phyloP scores from a whole-genome alignment of 2,797 vertebrate genomes.

The Yasuhikotakia modesta region DNA sequence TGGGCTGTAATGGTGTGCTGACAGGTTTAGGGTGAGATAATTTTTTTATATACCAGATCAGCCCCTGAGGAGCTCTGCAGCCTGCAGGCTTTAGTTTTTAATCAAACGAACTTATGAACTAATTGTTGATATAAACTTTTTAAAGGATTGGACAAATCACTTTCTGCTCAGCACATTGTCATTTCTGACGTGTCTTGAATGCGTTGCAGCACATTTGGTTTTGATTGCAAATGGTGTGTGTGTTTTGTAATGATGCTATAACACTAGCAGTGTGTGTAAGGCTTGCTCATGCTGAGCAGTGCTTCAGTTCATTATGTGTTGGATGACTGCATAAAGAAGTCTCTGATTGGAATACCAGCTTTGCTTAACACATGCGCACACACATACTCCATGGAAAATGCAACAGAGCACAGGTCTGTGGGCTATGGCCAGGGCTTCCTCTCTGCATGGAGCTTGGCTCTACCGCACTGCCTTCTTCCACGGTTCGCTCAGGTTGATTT shows the following conservation, averaged over 20 bases:
- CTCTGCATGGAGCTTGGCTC: conserved; percentile 11
- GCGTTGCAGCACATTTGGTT: conserved; percentile 38
- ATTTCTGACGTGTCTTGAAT: conserved; percentile 47
- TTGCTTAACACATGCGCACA: conserved; percentile 58
- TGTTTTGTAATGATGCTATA: conserved; percentile 36
- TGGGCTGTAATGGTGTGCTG: conserved; percentile 80
- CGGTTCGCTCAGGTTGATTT: conserved; percentile 21
- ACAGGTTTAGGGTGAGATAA: conserved; percentile 82
- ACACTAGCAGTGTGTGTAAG: conserved; percentile 58
- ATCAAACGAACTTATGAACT: conserved; percentile 52
- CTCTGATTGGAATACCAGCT: conserved; percentile 78
- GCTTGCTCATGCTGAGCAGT: conserved; percentile 71
- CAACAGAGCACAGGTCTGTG: conserved; percentile 33
- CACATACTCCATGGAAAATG: conserved; percentile 48
- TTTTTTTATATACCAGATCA: conserved; percentile 74
- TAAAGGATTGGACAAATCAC: conserved; percentile 53
- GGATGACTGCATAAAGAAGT: conserved; percentile 75
- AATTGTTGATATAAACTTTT: conserved; percentile 57
- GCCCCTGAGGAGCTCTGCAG: conserved; percentile 62
- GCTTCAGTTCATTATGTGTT: conserved; percentile 75
- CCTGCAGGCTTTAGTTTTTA: conserved; percentile 61
- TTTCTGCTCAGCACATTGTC: conserved; percentile 53
- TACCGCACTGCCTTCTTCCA: conserved; percentile 25
- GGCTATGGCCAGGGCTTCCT: conserved; percentile 33
- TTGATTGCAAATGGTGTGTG: conserved; percentile 39